Evolutionary conservation across 2,888 invertebrate species (phyloP).

Genomic region (Nasonovia ribisnigri): DNA sequence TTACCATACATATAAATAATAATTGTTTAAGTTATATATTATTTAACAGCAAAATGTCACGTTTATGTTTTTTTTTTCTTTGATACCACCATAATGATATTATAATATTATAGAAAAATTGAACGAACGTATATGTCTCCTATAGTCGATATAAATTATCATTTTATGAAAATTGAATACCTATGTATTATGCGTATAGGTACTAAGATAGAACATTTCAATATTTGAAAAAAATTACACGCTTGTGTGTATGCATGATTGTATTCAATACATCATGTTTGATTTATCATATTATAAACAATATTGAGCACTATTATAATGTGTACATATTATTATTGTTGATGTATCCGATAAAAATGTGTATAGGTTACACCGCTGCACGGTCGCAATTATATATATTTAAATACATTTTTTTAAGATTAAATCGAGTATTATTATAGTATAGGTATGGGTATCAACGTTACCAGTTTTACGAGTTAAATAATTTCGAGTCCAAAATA

Average conservation of each 20-base stretch:
- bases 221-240: background rate
- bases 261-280: background rate
- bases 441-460: background rate
- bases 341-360: background rate
- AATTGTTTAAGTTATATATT: background rate
- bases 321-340: background rate
- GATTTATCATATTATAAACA: constrained; percentile 10
- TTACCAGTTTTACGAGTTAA: constrained; percentile 30
- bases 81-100: background rate
- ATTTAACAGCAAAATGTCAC: background rate
- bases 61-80: background rate
- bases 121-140: background rate
- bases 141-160: background rate
- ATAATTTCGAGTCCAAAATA: constrained; percentile 8
- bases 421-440: background rate
- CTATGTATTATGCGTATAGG: background rate
- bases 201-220: background rate
- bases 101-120: background rate
- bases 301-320: background rate
- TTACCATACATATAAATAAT: background rate
- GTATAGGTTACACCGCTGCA: background rate
- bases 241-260: background rate
- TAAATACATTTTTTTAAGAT: constrained; percentile 8
- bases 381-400: constrained; percentile 13
- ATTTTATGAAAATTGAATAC: background rate